Base-by-base conservation (phyloP, 2,113 vertebrate genomes). In the Urocolius indicus region DNA sequence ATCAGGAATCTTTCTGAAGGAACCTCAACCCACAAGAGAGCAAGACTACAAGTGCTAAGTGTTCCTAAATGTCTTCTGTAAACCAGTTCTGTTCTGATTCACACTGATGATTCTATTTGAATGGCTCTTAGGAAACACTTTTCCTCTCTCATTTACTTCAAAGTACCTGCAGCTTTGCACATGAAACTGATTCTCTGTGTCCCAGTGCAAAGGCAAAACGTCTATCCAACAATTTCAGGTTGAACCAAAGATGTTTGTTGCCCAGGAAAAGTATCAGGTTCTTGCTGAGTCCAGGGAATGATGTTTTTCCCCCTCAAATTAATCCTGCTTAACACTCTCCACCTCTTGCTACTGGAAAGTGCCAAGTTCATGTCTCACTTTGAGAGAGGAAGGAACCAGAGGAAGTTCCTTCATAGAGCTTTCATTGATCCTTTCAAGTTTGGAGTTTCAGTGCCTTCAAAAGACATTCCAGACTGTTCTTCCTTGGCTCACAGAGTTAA, bases 291-390 rank as follows among this genome's bases (percentile, higher is more conserved):
- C 34, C 73, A 92, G 61, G 30, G 29, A 87, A 65, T 5, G 22
- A 71, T 22, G 27, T 10, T 55, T 84, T 84, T 77, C 57, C 66
- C 32, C 41, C n/a, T n/a, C 1, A 19, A 32, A 78, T 81, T 14
- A 87, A 68, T 41, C 61, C 62, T 17, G 67, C 26, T 93, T 84
- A 78, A 77, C 52, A 77, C 55, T 46, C 54, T 63, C 71, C 19
- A 38, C 12, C 12, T 57, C 57, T 89, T 94, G 95, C 97, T 86
- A 94, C 94, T 97, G 95, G 97, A 98, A 98, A 95, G 96, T 97
- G 97, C 96, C 95, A 94, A 83, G 95, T 93, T 87, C 95, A 94
- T 97, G 92, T 97, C 94, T 96, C 59, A 38, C 81, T 89, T 51
- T 93, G 92, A 92, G 93, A 98, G 96, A 98, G 95, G 97, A 98